phyloP scores from a whole-genome alignment of 2,113 vertebrate species.

The Fukomys damarensis region DNA sequence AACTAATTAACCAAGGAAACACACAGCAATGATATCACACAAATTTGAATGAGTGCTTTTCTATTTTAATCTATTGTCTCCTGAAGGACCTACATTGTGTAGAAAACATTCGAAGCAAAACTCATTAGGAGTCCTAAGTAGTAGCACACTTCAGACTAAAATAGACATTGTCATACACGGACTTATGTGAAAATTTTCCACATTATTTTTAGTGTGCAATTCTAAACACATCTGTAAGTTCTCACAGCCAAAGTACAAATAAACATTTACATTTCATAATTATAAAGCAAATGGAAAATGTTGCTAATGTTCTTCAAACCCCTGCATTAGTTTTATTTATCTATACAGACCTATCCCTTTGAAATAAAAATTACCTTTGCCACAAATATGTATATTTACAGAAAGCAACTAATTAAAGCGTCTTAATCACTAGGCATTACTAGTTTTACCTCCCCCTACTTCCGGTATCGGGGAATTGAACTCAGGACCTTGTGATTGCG shows the following conservation, averaged over 20 bases:
- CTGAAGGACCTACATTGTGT: not conserved
- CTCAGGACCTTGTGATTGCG: too few species aligned
- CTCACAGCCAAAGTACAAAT: not conserved
- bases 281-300: conserved; percentile 30
- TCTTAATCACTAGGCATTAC: not conserved
- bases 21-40: not conserved
- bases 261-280: not conserved
- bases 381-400: not conserved
- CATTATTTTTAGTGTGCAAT: not conserved
- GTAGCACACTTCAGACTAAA: not conserved
- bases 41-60: conserved; percentile 24
- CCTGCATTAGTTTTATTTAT: not conserved
- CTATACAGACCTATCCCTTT: not conserved
- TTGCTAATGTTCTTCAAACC: not conserved
- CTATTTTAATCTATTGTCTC: conserved; percentile 8
- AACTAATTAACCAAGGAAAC: conserved; percentile 56
- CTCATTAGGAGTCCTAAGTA: not conserved
- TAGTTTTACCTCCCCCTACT: not conserved
- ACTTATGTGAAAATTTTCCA: not conserved
- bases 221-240: not conserved
- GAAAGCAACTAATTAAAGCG: not conserved
- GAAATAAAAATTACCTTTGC: conserved; percentile 23
- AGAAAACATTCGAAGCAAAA: conserved; percentile 56
- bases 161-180: not conserved
- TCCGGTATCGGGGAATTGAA: too few species aligned